phyloP scores from a whole-genome alignment of 2,888 invertebrate genomes.

The Venusia cambrica region DNA sequence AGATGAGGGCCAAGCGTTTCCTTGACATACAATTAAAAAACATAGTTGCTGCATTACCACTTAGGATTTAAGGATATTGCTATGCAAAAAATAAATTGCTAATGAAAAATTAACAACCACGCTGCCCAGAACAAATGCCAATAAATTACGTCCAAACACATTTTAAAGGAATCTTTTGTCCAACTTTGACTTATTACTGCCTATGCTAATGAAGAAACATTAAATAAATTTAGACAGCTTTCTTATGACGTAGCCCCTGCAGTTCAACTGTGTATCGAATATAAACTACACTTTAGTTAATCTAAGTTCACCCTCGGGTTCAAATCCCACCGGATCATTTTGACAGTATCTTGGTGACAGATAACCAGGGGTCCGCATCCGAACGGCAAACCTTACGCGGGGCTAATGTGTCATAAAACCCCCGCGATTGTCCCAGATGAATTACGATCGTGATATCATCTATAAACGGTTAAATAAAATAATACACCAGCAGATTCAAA shows the following conservation, averaged over 20 bases:
- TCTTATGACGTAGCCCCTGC: background rate
- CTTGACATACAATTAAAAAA: too few relatives aligned
- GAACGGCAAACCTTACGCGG: constrained; percentile 37
- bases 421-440: constrained; percentile 66
- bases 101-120: too few relatives aligned
- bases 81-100: too few relatives aligned
- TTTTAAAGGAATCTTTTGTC: too few relatives aligned
- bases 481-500: constrained; percentile 33
- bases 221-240: too few relatives aligned
- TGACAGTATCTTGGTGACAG: constrained; percentile 72
- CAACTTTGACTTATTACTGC: too few relatives aligned
- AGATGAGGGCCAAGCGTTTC: too few relatives aligned
- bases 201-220: too few relatives aligned
- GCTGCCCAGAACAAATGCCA: too few relatives aligned
- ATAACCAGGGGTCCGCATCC: constrained; percentile 51
- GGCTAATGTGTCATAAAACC: constrained; percentile 75
- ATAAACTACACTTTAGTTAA: constrained; percentile 39
- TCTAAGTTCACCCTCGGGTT: constrained; percentile 42
- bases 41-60: too few relatives aligned
- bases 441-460: constrained; percentile 50
- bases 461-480: constrained; percentile 50
- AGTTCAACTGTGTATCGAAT: constrained; percentile 13
- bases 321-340: constrained; percentile 56
- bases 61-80: too few relatives aligned
- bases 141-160: too few relatives aligned